A percentile compares a stretch with the other conserved stretches of the same genome.
Conservation (phyloP, 2,888 invertebrate species). For the Germaria angustata region DNA sequence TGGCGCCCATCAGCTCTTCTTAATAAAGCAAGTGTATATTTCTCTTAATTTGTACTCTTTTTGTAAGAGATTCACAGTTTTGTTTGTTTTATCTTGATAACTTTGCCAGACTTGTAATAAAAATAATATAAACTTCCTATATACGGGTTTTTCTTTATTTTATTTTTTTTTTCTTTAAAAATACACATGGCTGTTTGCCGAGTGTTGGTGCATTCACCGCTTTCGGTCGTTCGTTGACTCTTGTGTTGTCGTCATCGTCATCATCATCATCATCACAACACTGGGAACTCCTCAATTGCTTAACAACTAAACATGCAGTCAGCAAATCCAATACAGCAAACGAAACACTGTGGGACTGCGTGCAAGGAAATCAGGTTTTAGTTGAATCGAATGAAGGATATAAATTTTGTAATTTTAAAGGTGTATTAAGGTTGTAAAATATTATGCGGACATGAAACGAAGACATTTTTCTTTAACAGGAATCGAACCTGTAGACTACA, state of each 20-base stretch:
- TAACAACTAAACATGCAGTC: slow-evolving; percentile 10
- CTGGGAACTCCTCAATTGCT: slow-evolving; percentile 61
- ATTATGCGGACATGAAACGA: too few relatives aligned
- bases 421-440: not conserved
- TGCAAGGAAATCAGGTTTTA: not conserved
- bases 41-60: not conserved
- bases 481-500: too few relatives aligned
- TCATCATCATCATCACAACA: slow-evolving; percentile 24
- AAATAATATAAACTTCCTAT: slow-evolving; percentile 60
- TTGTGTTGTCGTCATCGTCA: slow-evolving; percentile 44
- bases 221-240: slow-evolving; percentile 65
- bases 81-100: not conserved
- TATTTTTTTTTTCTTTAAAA: not conserved
- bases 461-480: too few relatives aligned
- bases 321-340: not conserved
- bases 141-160: slow-evolving; percentile 40
- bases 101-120: slow-evolving; percentile 38
- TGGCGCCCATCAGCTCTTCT: not conserved
- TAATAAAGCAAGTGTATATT: not conserved
- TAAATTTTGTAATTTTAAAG: too few relatives aligned
- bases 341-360: not conserved
- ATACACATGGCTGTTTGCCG: slow-evolving; percentile 23
- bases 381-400: not conserved
- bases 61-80: not conserved
- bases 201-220: slow-evolving; percentile 64